Percentiles rank a stretch among this genome's conserved stretches.
Evolutionary conservation across 1,140 invertebrate genomes (phyloP).

Genomic region (Drosophila repleta): DNA sequence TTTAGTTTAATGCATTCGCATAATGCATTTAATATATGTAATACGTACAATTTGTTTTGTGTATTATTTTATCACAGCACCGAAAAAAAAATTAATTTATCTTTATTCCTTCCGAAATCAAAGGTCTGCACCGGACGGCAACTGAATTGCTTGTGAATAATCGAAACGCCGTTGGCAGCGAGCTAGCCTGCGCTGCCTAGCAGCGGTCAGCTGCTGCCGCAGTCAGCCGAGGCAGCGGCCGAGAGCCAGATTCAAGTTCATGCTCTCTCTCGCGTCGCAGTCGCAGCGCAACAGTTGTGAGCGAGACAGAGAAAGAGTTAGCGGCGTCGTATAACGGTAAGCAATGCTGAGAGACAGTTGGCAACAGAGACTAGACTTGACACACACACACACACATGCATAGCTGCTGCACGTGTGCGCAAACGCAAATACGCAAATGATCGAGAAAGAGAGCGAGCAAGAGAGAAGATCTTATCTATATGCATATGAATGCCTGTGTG

Average conservation of each 20-base stretch:
- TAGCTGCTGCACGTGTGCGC: conserved; percentile 34
- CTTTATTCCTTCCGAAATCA: conserved; percentile 73
- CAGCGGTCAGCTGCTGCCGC: conserved; percentile 18
- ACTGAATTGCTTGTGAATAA: conserved; percentile 80
- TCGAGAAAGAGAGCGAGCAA: conserved; percentile 12
- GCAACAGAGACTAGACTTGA: conserved; percentile 28
- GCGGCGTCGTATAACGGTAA: conserved; percentile 46
- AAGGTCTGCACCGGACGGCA: conserved; percentile 82
- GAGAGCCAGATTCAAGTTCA: conserved; percentile 61
- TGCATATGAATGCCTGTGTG: conserved; percentile 1
- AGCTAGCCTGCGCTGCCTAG: conserved; percentile 66
- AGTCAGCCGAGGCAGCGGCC: background rate
- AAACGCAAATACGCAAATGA: conserved; percentile 19
- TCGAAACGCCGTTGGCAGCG: conserved; percentile 30
- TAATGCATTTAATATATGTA: conserved; percentile 17
- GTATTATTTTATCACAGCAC: conserved; percentile 82
- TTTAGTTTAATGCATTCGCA: conserved; percentile 14
- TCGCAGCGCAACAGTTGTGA: conserved; percentile 51
- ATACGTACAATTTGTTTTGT: conserved; percentile 82
- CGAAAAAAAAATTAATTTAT: conserved; percentile 80
- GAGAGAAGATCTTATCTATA: conserved; percentile 38
- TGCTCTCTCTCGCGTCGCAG: conserved; percentile 28
- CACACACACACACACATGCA: conserved; percentile 8
- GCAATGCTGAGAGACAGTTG: conserved; percentile 42
- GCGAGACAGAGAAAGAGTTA: conserved; percentile 22